Base-by-base conservation (phyloP, 2,888 invertebrate species). In the Lepidocyrtinus sp. region DNA sequence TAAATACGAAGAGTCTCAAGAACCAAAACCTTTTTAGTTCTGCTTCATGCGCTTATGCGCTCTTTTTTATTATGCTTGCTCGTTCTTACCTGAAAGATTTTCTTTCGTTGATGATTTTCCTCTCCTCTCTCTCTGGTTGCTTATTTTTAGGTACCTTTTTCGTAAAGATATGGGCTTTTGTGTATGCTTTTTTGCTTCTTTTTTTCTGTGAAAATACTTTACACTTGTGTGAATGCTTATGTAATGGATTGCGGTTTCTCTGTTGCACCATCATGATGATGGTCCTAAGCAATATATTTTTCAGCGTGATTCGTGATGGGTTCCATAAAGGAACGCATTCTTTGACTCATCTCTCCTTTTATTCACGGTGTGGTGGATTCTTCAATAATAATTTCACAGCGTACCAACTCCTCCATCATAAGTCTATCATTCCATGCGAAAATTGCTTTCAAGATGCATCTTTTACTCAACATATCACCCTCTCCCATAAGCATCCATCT, bases 11-110 rank as follows among this genome's bases (percentile, higher is more conserved):
- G 9, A 59, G 17, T 12, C 9, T 69, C 50, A 69, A 25, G 55
- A 77, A 65, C 71, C 76, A 68, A 78, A 78, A 78, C 72, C 79
- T 79, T 74, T 79, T 79, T 79, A 79, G 79, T 79, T 79, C 79
- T 79, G 79, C 79, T 79, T 79, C 79, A 79, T 79, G 79, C 79
- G 74, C 74, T 72, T 77, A 67, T 67, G 46, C 27, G 50, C 50
- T 50, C 50, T 50, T 50, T 50, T 50, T 50, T 50, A 50, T 50
- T 15, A n/a, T n/a, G 17, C 50, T 50, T 36, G n/a, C 36, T 36
- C 36, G n/a, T 50, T 15, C 50, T 50, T 17, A 50, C 50, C 12
- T 1, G 50, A 50, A 50, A 50, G 50, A 50, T 50, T 7, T 36
- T 36, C 5, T 50, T 50, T 50, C 17, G 2, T 50, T 50, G 50